Base-by-base conservation (phyloP, 1,140 invertebrate genomes). In the Aphaenogaster ashmeadi region DNA sequence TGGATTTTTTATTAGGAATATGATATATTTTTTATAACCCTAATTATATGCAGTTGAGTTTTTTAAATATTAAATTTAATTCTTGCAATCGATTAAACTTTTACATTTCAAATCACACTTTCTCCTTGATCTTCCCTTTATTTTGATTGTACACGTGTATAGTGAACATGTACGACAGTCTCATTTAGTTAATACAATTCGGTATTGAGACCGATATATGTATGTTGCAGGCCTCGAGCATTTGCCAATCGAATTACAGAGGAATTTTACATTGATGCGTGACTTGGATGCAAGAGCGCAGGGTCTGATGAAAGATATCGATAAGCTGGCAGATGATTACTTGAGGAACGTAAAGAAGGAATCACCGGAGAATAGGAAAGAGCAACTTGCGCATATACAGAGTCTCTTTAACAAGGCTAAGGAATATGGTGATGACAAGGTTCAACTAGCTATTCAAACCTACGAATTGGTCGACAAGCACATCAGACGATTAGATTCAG, bases 391-490 rank as follows among this genome's bases (percentile, higher is more conserved):
- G 87, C 97, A 98, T 79, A 99, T 99, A 83, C 97, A 98, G 93
- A 97, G 97, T 88, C 95, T 98, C 44, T 99, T 98, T 92, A 98
- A 98, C 90, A 98, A 99, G 94, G 98, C 98, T 15, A 98, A 98
- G 94, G 98, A 98, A 93, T 98, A 98, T 94, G 98, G 98, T 0
- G 99, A 99, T 94, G 99, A 99, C 92, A 99, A 99, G 96, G 98
- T 99, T 15, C 98, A 99, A 94, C 96, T 99, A 83, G 99, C 99
- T 0, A 99, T 99, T 95, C 99, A 99, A 95, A 99, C 99, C 0
- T 99, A 99, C 94, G 99, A 99, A 96, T 96, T 99, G 94, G 99
- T 99, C n/a, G 99, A 99, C 93, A 99, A 99, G 96, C 99, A 99
- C 94, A 99, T 99, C 89, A 96, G 99, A 88, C 97, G 98, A 86